A percentile compares a stretch with the other conserved stretches of the same genome.
phyloP scores from a whole-genome alignment of 2,113 vertebrate species.

The Verasper variegatus region DNA sequence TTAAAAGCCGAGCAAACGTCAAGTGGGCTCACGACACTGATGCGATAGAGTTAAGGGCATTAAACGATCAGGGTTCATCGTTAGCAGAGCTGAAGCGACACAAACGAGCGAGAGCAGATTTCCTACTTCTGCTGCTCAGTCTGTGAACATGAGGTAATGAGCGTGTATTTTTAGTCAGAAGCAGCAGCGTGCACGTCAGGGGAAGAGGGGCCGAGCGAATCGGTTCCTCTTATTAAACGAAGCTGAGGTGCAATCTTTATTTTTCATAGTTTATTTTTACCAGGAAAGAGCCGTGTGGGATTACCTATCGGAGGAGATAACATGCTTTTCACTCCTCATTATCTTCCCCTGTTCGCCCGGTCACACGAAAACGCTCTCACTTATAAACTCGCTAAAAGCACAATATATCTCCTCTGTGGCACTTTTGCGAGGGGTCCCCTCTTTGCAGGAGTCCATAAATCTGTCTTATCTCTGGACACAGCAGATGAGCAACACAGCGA shows the following conservation, averaged over 20 bases:
- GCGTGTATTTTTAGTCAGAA: slow-evolving; percentile 21
- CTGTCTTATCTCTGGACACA: slow-evolving; percentile 57
- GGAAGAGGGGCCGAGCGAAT: slow-evolving; percentile 29
- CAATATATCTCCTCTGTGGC: slow-evolving; percentile 43
- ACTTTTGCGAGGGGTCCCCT: slow-evolving; percentile 30
- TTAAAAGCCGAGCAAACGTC: slow-evolving; percentile 57
- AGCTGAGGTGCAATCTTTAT: slow-evolving; percentile 21
- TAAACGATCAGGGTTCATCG: slow-evolving; percentile 44
- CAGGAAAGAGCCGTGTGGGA: slow-evolving; percentile 11
- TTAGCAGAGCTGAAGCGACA: slow-evolving; percentile 16
- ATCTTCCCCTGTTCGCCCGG: slow-evolving; percentile 23
- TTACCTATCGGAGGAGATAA: slow-evolving; percentile 44
- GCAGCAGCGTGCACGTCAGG: slow-evolving; percentile 11
- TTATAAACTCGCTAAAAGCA: slow-evolving; percentile 51
- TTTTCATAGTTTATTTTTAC: slow-evolving; percentile 21
- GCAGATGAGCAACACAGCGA: slow-evolving; percentile 44
- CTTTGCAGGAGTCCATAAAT: slow-evolving; percentile 58
- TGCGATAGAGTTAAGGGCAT: slow-evolving; percentile 56
- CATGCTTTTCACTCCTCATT: slow-evolving; percentile 54
- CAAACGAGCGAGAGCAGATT: neutral
- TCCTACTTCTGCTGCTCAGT: neutral
- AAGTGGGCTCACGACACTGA: slow-evolving; percentile 24
- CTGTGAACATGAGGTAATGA: slow-evolving; percentile 9
- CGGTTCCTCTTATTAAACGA: slow-evolving; percentile 51
- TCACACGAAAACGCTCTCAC: slow-evolving; percentile 46